Evolutionary conservation across 2,113 vertebrate species (phyloP), one percentile per base, ranked within the genome.

Genomic region (Hystrix brachyura): DNA sequence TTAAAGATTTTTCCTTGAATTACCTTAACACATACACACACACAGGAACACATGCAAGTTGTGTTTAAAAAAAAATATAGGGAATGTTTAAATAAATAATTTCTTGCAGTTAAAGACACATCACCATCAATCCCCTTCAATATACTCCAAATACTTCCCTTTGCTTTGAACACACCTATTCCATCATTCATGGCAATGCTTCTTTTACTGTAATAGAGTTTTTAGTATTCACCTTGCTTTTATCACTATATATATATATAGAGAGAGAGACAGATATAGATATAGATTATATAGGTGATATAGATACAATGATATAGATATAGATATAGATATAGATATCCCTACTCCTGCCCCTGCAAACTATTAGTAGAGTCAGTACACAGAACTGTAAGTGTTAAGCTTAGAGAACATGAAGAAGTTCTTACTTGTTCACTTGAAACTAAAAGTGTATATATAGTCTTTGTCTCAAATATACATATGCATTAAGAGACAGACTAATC

Each of bases 341-440:
- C 29, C 15, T 1, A 43, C 18, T 55, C 5, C 8, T 0, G 38
- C 14, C 46, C 27, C 13, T 81, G 29, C 1, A 85, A 29, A 60
- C 17, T 0, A 1, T 12, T 32, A 43, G 18, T 6, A 25, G 18
- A 60, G 9, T 67, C 23, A 17, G 1, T 48, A 11, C 27, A 18
- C 59, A 90, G 64, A 94, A 38, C 19, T 53, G 8, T 27, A 65
- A 64, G 23, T 71, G 9, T 12, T 12, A 87, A 95, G 64, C 10
- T 67, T 64, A 59, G 48, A 34, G n/a, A 83, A 60, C 18, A 67
- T 29, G 64, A 62, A 53, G 55, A 51, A 69, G 72, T 76, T 8
- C 23, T 76, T 76, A 46, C 48, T 74, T 94, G 11, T 72, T 95
- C 4, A 69, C 72, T 95, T 90, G 48, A 97, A 71, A 80, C 4